Evolutionary conservation across 2,113 vertebrate genomes (phyloP).

Genomic region (Polypterus senegalus): DNA sequence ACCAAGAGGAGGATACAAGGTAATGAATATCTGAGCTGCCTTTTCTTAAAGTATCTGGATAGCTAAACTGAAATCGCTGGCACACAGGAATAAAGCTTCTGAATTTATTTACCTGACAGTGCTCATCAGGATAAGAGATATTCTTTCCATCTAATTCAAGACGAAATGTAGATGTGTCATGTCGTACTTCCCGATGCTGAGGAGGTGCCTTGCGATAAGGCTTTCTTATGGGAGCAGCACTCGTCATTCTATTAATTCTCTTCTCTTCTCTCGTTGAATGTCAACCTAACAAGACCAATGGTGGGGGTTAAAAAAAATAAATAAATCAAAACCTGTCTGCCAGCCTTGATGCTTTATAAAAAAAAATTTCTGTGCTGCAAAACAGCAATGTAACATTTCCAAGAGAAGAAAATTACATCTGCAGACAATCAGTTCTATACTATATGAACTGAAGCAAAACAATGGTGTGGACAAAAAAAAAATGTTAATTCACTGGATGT

Average conservation of each 20-base stretch:
- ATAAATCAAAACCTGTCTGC: too few relatives aligned
- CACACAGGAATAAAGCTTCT: constrained; percentile 17
- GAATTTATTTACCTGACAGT: constrained; percentile 55
- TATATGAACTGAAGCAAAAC: too few relatives aligned
- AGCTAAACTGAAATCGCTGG: constrained; percentile 35
- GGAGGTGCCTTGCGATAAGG: constrained; percentile 93
- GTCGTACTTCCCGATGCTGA: constrained; percentile 80
- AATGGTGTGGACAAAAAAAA: too few relatives aligned
- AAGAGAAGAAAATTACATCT: too few relatives aligned
- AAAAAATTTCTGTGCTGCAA: too few relatives aligned
- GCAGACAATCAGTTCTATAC: too few relatives aligned
- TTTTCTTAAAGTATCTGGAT: constrained; percentile 24
- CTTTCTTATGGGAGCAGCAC: constrained; percentile 68
- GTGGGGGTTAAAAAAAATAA: too few relatives aligned
- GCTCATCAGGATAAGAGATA: constrained; percentile 38
- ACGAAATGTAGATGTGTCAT: constrained; percentile 45
- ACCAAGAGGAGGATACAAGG: constrained; percentile 33
- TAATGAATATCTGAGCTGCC: constrained; percentile 33
- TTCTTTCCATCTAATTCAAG: constrained; percentile 42
- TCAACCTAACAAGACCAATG: too few relatives aligned
- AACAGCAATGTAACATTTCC: too few relatives aligned
- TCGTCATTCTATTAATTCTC: constrained; percentile 58
- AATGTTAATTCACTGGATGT: too few relatives aligned
- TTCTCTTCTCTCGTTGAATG: too few relatives aligned
- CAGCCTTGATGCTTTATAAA: too few relatives aligned